Evolutionary conservation across 2,888 invertebrate genomes (phyloP).

Genomic region (Acanthosoma haemorrhoidale): DNA sequence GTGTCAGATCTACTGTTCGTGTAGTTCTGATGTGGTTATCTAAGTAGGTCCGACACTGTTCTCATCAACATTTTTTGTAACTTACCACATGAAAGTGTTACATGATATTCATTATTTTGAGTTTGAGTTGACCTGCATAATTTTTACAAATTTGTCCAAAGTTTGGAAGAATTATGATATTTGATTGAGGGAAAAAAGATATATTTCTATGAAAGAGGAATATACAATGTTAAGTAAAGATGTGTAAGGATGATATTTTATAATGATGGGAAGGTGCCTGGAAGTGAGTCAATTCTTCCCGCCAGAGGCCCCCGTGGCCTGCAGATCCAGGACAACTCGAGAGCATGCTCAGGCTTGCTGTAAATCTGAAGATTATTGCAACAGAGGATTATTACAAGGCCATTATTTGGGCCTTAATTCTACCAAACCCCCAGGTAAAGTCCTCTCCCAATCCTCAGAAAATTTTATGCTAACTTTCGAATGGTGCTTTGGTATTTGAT

Average conservation of each 20-base stretch:
- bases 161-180: background rate
- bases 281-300: slow-evolving; percentile 54
- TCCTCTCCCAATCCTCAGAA: background rate
- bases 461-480: background rate
- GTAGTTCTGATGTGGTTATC: too few relatives aligned
- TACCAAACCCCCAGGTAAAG: slow-evolving; percentile 33
- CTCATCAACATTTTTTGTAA: too few relatives aligned
- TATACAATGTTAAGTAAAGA: slow-evolving; percentile 25
- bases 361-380: slow-evolving; percentile 70
- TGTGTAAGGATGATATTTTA: background rate
- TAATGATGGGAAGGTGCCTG: slow-evolving; percentile 49
- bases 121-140: too few relatives aligned
- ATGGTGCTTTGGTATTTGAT: background rate
- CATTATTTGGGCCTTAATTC: slow-evolving; percentile 41
- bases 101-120: too few relatives aligned
- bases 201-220: background rate
- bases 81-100: too few relatives aligned
- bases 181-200: background rate
- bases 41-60: too few relatives aligned
- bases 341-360: slow-evolving; percentile 53
- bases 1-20: too few relatives aligned
- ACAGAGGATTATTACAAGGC: slow-evolving; percentile 49
- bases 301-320: slow-evolving; percentile 52
- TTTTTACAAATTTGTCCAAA: too few relatives aligned
- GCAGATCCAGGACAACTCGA: slow-evolving; percentile 18